These are phyloP conservation scores for Formica exsecta DNA, from an alignment of 1,140 invertebrate genomes.

Conservation along the genomic window DNA sequence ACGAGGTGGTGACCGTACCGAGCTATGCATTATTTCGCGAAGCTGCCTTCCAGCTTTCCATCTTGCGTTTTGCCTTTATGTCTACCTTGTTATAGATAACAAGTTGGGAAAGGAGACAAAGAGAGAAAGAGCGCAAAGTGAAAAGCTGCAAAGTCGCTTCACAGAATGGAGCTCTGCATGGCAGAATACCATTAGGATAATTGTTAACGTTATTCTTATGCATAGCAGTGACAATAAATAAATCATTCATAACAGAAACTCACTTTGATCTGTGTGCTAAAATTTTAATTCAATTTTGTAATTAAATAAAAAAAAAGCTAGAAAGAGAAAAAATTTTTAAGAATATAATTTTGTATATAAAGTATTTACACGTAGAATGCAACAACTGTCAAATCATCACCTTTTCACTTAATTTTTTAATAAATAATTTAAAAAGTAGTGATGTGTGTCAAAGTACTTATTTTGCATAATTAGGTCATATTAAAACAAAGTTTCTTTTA, in stretches of 20 bases:
- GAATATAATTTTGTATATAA: neutral
- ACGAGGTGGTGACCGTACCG: neutral
- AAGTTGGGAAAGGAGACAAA: constrained; percentile 65
- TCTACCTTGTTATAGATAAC: constrained; percentile 60
- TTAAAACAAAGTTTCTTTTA: neutral
- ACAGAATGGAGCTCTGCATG: neutral
- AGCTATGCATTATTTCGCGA: constrained; percentile 38
- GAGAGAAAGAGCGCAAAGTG: constrained; percentile 69
- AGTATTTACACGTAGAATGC: neutral
- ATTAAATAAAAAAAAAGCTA: neutral
- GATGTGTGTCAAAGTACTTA: neutral
- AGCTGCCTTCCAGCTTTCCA: constrained; percentile 48
- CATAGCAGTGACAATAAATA: constrained; percentile 2
- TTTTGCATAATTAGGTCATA: neutral
- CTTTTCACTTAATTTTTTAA: neutral
- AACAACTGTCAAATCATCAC: neutral
- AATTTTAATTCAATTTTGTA: neutral
- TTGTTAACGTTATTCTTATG: constrained; percentile 29
- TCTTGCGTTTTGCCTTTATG: constrained; percentile 45
- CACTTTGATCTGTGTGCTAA: neutral
- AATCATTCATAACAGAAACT: constrained; percentile 16
- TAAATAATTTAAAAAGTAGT: constrained; percentile 2
- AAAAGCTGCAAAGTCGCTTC: constrained; percentile 41
- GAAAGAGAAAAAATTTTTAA: neutral
- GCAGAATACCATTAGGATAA: constrained; percentile 22